These are phyloP conservation scores for Notarius lentiginosus DNA, from an alignment of 2,113 vertebrate species.

Conservation along the genomic window DNA sequence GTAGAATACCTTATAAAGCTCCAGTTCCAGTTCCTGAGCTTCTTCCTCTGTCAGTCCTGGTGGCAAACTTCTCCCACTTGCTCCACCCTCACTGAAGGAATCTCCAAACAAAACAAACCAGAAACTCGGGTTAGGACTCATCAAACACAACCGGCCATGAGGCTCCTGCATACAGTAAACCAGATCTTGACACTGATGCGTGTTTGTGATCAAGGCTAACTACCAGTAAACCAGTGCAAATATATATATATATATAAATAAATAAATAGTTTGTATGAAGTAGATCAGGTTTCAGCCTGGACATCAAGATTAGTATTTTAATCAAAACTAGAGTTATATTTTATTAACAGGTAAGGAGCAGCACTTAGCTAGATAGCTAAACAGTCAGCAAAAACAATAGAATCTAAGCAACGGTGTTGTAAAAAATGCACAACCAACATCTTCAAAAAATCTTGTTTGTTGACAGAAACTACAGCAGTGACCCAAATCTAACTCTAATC, in stretches of 20 bases:
- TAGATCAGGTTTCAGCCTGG: not conserved
- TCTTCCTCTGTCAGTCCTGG: conserved; percentile 80
- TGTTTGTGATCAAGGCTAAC: not conserved
- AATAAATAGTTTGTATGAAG: not conserved
- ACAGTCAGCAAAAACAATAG: not conserved
- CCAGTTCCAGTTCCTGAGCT: conserved; percentile 76
- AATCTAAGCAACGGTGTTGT: not conserved
- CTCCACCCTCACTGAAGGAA: conserved; percentile 70
- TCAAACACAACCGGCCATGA: not conserved
- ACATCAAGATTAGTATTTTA: not conserved
- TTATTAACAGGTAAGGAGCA: not conserved
- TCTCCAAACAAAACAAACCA: conserved; percentile 32
- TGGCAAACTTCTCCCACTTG: conserved; percentile 56
- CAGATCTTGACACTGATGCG: not conserved
- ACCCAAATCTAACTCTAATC: not conserved
- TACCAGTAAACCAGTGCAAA: not conserved
- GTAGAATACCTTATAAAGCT: conserved; percentile 82
- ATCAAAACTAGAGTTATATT: not conserved
- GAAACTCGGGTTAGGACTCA: conserved; percentile 1
- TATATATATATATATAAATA: not conserved
- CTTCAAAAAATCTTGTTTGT: not conserved
- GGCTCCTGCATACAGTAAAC: not conserved
- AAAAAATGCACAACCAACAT: not conserved
- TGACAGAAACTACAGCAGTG: not conserved
- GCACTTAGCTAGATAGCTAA: not conserved